These are phyloP conservation scores for Acanthiza pusilla DNA, from an alignment of 2,797 vertebrate genomes.

Conservation along the genomic window DNA sequence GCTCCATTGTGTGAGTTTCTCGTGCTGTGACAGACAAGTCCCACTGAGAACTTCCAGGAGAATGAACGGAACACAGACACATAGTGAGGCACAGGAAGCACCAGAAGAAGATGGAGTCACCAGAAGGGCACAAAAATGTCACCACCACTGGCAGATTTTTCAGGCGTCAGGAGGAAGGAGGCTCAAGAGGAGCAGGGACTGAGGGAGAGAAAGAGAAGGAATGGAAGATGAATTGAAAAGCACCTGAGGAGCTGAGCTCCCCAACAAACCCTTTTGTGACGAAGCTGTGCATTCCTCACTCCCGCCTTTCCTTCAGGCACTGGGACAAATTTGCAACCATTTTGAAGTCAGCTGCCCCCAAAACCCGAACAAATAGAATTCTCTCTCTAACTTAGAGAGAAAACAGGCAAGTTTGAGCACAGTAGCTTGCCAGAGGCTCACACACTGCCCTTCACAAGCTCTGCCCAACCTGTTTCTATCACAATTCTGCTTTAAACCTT, in stretches of 20 bases:
- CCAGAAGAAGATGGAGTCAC: not conserved
- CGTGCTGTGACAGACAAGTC: not conserved
- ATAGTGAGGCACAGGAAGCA: accelerated
- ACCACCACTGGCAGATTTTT: not conserved
- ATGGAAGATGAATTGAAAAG: not conserved
- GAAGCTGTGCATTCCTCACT: not conserved
- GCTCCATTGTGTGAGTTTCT: not conserved
- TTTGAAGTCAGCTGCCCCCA: not conserved
- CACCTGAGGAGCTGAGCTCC: not conserved
- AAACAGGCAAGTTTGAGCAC: not conserved
- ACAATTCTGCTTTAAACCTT: not conserved
- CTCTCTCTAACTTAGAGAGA: not conserved
- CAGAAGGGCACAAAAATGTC: not conserved
- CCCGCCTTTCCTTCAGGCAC: not conserved
- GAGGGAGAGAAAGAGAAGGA: not conserved
- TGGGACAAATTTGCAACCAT: not conserved
- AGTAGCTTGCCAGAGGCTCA: not conserved
- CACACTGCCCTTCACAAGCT: accelerated
- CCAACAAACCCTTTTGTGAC: accelerated
- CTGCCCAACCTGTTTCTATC: not conserved
- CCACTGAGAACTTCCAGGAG: not conserved
- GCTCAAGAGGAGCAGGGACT: not conserved
- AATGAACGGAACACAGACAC: not conserved
- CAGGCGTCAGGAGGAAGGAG: not conserved
- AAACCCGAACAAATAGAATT: not conserved